Conservation (phyloP, 2,888 invertebrate species). For the Neoascia interrupta region DNA sequence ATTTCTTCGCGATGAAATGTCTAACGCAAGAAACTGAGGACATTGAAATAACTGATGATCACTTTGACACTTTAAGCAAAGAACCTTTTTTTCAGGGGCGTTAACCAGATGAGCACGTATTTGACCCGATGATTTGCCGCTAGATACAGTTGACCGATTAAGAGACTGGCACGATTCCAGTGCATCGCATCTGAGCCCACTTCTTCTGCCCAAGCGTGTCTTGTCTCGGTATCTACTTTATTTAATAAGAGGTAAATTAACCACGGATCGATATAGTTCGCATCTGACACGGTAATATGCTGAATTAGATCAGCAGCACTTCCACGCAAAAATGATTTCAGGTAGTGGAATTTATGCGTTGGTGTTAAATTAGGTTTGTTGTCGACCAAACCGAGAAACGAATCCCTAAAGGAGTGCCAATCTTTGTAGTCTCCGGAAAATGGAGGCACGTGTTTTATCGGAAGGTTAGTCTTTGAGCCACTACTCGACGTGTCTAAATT, state of each 20-base stretch:
- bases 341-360: no score
- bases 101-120: slow-evolving; percentile 7
- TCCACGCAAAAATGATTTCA: no score
- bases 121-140: background rate
- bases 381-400: slow-evolving; percentile 48
- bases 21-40: slow-evolving; percentile 6
- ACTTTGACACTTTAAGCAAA: no score
- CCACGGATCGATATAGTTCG: slow-evolving; percentile 31
- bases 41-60: no score
- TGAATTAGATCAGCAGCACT: slow-evolving; percentile 51
- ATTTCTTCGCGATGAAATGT: slow-evolving; percentile 11
- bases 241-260: slow-evolving; percentile 1
- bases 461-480: slow-evolving; percentile 20
- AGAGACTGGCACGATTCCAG: background rate
- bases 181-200: background rate
- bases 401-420: slow-evolving; percentile 61
- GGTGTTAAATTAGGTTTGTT: no score
- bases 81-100: background rate
- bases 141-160: background rate
- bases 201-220: no score
- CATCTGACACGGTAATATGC: slow-evolving; percentile 53
- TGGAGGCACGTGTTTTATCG: slow-evolving; percentile 40
- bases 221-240: slow-evolving; percentile 5
- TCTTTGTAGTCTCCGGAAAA: no score
- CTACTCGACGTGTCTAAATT: background rate